A percentile compares a stretch with the other conserved stretches of the same genome.
Conservation (phyloP, 2,113 vertebrate species). For the Aplodontia rufa region DNA sequence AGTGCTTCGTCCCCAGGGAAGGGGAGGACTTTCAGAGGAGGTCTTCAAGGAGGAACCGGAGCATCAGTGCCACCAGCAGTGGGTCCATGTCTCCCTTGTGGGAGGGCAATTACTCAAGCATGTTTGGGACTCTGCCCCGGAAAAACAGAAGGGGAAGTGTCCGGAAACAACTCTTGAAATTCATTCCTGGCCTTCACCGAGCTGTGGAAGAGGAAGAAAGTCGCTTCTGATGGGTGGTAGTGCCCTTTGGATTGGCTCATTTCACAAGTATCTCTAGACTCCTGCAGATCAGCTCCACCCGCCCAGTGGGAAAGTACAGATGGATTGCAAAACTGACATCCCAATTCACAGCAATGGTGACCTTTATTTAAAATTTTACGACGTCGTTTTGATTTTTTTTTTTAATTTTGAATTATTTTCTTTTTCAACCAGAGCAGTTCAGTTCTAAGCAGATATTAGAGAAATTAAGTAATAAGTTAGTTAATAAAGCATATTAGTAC, state of each 20-base stretch:
- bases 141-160: constrained; percentile 88
- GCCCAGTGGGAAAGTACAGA: background rate
- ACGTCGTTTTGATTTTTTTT: background rate
- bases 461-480: background rate
- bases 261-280: background rate
- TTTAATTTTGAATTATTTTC: background rate
- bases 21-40: background rate
- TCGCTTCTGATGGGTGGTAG: constrained; percentile 63
- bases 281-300: background rate
- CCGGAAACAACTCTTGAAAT: constrained; percentile 91
- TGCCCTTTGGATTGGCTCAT: rapidly evolving
- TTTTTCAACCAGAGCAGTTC: constrained; percentile 23
- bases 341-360: background rate
- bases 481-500: background rate
- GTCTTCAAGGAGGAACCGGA: constrained; percentile 84
- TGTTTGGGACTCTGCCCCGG: constrained; percentile 94
- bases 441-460: background rate
- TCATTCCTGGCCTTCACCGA: constrained; percentile 93
- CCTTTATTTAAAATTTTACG: background rate
- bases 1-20: constrained; percentile 86
- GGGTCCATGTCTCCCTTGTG: constrained; percentile 89
- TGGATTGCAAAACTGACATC: background rate
- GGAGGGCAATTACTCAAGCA: constrained; percentile 82
- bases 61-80: constrained; percentile 89
- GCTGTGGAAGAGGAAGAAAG: constrained; percentile 94